Conservation (phyloP, 2,888 invertebrate genomes). For the Sisyra nigra region DNA sequence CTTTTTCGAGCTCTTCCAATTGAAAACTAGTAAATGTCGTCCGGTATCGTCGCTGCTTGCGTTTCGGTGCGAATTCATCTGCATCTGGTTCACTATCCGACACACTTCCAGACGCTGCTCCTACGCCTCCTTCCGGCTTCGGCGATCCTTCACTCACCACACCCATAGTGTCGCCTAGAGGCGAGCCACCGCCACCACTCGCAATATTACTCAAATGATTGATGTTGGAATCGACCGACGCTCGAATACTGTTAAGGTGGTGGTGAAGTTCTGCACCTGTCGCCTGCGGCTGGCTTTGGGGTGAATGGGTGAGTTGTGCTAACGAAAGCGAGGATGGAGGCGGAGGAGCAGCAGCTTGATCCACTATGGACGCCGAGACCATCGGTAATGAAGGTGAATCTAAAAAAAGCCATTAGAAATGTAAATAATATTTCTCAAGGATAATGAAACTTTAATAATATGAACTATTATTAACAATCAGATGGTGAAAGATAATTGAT, state of each 20-base stretch:
- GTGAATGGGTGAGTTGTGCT: background rate
- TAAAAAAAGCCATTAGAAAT: background rate
- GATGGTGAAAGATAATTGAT: no score
- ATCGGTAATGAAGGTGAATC: background rate
- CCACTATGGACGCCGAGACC: background rate
- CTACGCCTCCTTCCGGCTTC: constrained; percentile 4
- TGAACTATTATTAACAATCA: no score
- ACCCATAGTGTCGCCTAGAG: constrained; percentile 3
- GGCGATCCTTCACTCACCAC: constrained; percentile 9
- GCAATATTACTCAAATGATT: background rate
- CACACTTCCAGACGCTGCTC: constrained; percentile 25
- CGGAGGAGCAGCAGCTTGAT: background rate
- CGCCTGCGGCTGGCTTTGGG: background rate
- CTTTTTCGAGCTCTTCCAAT: constrained; percentile 90
- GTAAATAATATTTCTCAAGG: no score
- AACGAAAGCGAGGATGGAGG: background rate
- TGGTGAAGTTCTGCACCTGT: background rate
- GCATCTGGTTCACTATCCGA: constrained; percentile 46
- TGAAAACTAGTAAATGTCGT: constrained; percentile 94
- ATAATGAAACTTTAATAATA: no score
- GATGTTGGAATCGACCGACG: no score
- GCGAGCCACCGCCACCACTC: background rate
- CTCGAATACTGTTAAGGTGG: no score
- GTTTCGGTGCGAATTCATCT: constrained; percentile 66
- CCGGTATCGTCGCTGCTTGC: constrained; percentile 79